These are phyloP conservation scores for Platanista minor DNA, from an alignment of 2,113 vertebrate species.

Conservation along the genomic window DNA sequence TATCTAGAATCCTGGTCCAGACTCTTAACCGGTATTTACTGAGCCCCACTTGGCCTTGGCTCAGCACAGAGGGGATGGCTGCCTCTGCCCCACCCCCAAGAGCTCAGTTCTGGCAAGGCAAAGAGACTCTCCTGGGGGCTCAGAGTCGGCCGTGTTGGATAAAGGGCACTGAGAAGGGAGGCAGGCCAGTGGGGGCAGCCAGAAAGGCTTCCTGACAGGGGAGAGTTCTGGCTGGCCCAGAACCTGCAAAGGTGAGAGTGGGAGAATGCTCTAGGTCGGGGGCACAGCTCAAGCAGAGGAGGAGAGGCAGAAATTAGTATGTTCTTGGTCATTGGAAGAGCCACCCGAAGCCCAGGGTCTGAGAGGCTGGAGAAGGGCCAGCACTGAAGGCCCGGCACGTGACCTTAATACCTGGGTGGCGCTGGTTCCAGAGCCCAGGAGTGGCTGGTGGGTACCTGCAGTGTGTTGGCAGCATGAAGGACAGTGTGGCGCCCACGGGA, in stretches of 20 bases:
- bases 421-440: not conserved
- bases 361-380: not conserved
- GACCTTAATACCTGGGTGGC: not conserved
- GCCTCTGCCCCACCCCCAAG: not conserved
- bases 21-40: not conserved
- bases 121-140: not conserved
- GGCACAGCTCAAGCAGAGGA: not conserved
- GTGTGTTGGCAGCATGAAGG: not conserved
- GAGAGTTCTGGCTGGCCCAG: not conserved
- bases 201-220: not conserved
- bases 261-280: accelerated
- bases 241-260: too few relatives aligned
- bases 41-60: not conserved
- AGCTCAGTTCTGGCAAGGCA: not conserved
- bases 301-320: not conserved
- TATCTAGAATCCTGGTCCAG: not conserved
- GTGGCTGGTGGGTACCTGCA: not conserved
- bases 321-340: not conserved
- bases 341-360: not conserved
- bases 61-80: not conserved
- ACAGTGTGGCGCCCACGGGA: not conserved
- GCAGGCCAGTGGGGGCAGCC: not conserved
- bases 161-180: not conserved
- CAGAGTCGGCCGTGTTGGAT: not conserved
- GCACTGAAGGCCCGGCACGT: not conserved